Base-by-base conservation (phyloP, 2,797 vertebrate genomes). In the Rachycentron canadum region DNA sequence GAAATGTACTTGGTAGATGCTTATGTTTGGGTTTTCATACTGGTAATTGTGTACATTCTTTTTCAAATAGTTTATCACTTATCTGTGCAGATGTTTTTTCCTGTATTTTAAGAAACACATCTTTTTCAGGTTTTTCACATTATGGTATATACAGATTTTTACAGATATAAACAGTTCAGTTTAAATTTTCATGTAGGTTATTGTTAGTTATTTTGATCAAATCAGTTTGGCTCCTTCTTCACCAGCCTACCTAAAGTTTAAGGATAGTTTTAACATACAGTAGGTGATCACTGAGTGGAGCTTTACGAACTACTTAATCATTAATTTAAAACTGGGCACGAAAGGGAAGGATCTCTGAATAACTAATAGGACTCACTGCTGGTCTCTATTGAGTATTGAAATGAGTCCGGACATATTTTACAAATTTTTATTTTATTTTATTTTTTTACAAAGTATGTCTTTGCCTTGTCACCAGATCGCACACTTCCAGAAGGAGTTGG, bases 401-500 rank as follows among this genome's bases (percentile, higher is more conserved):
- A 62, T 41, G 2, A 57, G 14, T 30, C 17, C 67, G 32, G 43
- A 38, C 34, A 25, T 9, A 4, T 9, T 30, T 67, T 56, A 38
- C 34, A 25, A 12, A 4, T 9, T 30, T 67, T 56, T 7, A 26
- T 41, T 43, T 32, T 13, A 11, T 47, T 49, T 53, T 0, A 21
- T 0, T n/a, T n/a, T n/a, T n/a, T 38, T 45, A 66, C 23, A 32
- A 7, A 61, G 10, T 34, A 8, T 55, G 12, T 60, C n/a, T 76
- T 57, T 80, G 60, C 21, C n/a, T 62, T 17, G 25, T 65, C 14
- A 10, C 23, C 86, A 99, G 98, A 97, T 99, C 7, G 94, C 96
- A 4, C 98, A 99, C 87, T 99, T 99, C 75, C 97, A 99, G 84
- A 98, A 97, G 90, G 98, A 99, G 89, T 82, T 99, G 75, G 97